Evolutionary conservation across 2,113 vertebrate genomes (phyloP).

Genomic region (Emydura subglobosa): DNA sequence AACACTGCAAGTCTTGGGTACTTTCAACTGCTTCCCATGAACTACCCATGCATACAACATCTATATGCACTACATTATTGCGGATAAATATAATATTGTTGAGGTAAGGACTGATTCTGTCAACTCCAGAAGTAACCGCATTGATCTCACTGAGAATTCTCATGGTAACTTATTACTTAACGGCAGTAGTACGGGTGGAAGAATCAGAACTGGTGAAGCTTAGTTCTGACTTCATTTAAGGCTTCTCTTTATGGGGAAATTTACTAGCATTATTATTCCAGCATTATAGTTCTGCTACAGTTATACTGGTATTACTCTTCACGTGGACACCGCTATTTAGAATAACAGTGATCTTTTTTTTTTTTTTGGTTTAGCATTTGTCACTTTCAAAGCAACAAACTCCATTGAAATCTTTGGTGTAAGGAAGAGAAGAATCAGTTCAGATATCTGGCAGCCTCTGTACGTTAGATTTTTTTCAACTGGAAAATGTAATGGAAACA

Average conservation of each 20-base stretch:
- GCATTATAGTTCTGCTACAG: conserved; percentile 9
- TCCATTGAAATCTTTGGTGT: not conserved
- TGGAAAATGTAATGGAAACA: not conserved
- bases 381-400: conserved; percentile 1
- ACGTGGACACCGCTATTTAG: not conserved
- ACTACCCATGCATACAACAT: not conserved
- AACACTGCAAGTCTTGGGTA: not conserved
- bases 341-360: not conserved
- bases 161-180: not conserved
- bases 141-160: not conserved
- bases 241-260: conserved; percentile 21
- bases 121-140: not conserved
- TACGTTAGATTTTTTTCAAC: not conserved
- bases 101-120: not conserved
- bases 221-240: conserved; percentile 5
- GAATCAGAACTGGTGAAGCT: not conserved
- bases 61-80: not conserved
- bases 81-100: not conserved
- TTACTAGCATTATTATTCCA: not conserved
- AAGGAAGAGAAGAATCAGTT: conserved; percentile 13
- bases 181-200: not conserved
- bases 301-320: conserved; percentile 3
- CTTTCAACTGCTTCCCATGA: not conserved
- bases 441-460: not conserved
- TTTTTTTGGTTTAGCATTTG: not conserved